These are phyloP conservation scores for Gnathonemus longibarbis DNA, from an alignment of 2,113 vertebrate species.

Conservation along the genomic window DNA sequence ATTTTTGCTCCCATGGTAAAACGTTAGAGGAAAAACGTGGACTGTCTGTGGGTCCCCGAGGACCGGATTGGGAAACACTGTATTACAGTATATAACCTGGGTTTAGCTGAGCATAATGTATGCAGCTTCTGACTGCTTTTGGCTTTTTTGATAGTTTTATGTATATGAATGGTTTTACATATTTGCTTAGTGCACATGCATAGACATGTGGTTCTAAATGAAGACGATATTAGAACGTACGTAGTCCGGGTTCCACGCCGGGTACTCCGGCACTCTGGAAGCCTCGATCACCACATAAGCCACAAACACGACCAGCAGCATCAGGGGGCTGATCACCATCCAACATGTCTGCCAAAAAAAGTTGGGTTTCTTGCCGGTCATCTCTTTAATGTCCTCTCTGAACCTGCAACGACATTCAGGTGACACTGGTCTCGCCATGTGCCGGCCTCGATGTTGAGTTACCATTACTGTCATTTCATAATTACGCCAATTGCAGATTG, in stretches of 20 bases:
- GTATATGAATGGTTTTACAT: not conserved
- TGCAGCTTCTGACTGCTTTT: not conserved
- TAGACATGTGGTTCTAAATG: not conserved
- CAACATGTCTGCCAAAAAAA: conserved; percentile 76
- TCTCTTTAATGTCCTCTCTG: conserved; percentile 68
- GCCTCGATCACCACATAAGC: conserved; percentile 65
- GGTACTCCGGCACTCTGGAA: conserved; percentile 52
- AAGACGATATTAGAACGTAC: conserved; percentile 49
- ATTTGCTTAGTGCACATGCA: not conserved
- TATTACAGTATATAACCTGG: not conserved
- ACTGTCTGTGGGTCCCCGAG: too few species aligned
- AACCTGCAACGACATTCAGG: conserved; percentile 58
- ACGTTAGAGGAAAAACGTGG: too few species aligned
- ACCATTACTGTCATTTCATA: not conserved
- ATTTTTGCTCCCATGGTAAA: too few species aligned
- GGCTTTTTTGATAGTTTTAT: not conserved
- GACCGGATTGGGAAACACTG: too few species aligned
- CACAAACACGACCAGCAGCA: conserved; percentile 67
- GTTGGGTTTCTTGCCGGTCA: conserved; percentile 69
- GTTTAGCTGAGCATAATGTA: not conserved
- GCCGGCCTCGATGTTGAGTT: not conserved
- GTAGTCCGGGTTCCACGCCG: conserved; percentile 72
- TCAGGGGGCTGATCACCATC: conserved; percentile 70
- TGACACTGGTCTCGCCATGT: not conserved
- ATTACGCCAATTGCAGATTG: too few species aligned